These are phyloP conservation scores for Eptesicus fuscus DNA, from an alignment of 2,113 vertebrate species.

Conservation along the genomic window DNA sequence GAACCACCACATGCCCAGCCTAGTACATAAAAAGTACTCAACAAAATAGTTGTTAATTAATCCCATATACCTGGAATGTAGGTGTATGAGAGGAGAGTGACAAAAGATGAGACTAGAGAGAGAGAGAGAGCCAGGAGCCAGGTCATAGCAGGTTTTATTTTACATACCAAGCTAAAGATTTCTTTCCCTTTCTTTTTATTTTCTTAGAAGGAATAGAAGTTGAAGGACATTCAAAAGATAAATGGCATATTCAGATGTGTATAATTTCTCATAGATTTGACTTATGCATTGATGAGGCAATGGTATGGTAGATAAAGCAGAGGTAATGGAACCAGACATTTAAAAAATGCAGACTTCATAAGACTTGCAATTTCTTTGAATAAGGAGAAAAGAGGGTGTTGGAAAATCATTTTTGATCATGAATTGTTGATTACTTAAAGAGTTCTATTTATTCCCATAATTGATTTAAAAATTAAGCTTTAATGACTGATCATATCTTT, in stretches of 20 bases:
- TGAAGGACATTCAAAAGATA: not conserved
- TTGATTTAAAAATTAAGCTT: slow-evolving; percentile 23
- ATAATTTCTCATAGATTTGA: not conserved
- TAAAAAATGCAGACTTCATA: not conserved
- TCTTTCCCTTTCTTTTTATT: not conserved
- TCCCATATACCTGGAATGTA: not conserved
- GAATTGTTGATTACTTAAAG: not conserved
- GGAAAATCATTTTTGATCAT: not conserved
- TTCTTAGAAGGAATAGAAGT: not conserved
- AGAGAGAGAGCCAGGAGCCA: not conserved
- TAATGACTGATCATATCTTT: not conserved
- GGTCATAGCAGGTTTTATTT: not conserved
- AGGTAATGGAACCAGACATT: not conserved
- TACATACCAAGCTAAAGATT: not conserved
- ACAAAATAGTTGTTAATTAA: not conserved
- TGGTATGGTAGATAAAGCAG: not conserved
- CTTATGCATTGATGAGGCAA: not conserved
- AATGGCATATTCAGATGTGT: not conserved
- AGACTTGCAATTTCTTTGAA: not conserved
- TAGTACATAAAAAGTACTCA: not conserved
- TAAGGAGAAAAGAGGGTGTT: not conserved
- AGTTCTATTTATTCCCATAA: not conserved
- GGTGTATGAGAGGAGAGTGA: not conserved
- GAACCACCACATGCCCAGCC: not conserved
- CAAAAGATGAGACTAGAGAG: not conserved